Evolutionary conservation across 2,797 vertebrate genomes (phyloP).

Genomic region (Urocyon cinereoargenteus): DNA sequence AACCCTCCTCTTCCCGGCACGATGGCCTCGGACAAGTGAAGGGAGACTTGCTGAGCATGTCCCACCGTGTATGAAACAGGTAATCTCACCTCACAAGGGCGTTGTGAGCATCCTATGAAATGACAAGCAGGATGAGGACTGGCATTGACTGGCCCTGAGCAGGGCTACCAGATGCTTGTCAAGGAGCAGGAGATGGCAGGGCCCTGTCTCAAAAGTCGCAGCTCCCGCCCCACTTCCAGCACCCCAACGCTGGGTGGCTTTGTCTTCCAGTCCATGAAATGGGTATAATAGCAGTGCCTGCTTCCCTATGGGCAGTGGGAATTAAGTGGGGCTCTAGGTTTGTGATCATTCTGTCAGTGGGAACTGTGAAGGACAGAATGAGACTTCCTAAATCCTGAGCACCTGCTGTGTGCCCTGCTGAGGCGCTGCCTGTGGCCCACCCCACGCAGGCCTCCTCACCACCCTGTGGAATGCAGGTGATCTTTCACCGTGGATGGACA

Average conservation of each 20-base stretch:
- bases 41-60: not conserved
- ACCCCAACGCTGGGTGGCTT: not conserved
- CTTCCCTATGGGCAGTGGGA: rapidly evolving
- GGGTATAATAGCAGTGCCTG: rapidly evolving
- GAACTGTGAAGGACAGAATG: rapidly evolving
- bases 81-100: too few species aligned
- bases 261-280: not conserved
- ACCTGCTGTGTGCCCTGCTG: not conserved
- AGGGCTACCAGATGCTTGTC: not conserved
- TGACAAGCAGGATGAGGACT: not conserved
- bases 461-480: not conserved
- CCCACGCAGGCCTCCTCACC: not conserved
- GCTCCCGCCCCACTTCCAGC: not conserved
- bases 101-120: too few species aligned
- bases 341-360: not conserved
- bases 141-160: rapidly evolving
- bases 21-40: not conserved
- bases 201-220: not conserved
- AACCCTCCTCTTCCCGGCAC: too few species aligned
- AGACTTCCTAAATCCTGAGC: not conserved
- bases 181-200: not conserved
- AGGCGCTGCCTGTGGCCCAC: too few species aligned
- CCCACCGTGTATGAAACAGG: rapidly evolving
- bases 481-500: not conserved
- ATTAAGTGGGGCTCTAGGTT: not conserved